phyloP scores from a whole-genome alignment of 2,888 invertebrate genomes.

The Automeris io region DNA sequence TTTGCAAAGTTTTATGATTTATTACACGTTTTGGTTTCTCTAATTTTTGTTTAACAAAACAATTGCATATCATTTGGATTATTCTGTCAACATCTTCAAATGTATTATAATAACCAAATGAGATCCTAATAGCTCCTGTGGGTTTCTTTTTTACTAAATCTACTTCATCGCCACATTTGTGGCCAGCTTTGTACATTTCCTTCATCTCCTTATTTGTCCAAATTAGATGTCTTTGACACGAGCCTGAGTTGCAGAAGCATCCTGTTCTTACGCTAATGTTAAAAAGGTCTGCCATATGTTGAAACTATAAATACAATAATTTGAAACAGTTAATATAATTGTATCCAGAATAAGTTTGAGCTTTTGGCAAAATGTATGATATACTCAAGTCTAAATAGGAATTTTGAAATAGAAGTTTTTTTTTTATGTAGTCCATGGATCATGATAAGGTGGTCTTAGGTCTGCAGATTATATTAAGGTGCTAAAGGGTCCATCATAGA shows the following conservation, averaged over 20 bases:
- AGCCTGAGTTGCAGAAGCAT: slow-evolving; percentile 97
- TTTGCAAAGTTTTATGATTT: slow-evolving; percentile 13
- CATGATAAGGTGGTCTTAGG: no score
- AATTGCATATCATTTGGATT: slow-evolving; percentile 83
- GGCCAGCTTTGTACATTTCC: slow-evolving; percentile 89
- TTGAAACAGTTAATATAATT: no score
- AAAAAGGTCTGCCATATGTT: slow-evolving; percentile 91
- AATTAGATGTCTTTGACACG: slow-evolving; percentile 89
- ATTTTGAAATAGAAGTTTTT: not conserved
- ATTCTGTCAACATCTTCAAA: slow-evolving; percentile 83
- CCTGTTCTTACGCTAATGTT: slow-evolving; percentile 93
- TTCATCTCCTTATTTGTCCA: slow-evolving; percentile 83
- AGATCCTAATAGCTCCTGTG: slow-evolving; percentile 93
- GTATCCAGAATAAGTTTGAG: no score
- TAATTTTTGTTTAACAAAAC: slow-evolving; percentile 78
- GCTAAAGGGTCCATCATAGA: no score
- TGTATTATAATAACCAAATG: slow-evolving; percentile 94
- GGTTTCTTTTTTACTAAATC: slow-evolving; percentile 92
- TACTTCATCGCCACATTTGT: slow-evolving; percentile 92
- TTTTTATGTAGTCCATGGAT: not conserved
- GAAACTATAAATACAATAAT: slow-evolving; percentile 77
- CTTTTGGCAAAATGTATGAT: no score
- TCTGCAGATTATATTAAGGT: no score
- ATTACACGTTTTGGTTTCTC: slow-evolving; percentile 44
- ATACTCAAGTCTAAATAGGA: no score